These are phyloP conservation scores for Stomorhina lunata DNA, from an alignment of 2,888 invertebrate genomes.

Conservation along the genomic window DNA sequence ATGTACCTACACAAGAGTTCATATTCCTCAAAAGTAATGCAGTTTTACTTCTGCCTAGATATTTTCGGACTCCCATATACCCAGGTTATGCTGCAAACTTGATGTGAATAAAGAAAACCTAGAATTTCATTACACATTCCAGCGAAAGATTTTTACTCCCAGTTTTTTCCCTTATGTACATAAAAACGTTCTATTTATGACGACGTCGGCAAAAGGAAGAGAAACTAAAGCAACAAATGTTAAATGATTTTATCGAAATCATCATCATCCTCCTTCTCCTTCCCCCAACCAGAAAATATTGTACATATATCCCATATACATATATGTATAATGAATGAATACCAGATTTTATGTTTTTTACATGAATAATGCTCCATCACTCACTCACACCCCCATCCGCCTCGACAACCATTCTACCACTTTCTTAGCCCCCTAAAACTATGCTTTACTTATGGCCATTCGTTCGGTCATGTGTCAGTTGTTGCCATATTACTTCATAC, in stretches of 20 bases:
- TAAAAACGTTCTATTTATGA: conserved; percentile 36
- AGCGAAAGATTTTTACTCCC: conserved; percentile 40
- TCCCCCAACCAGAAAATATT: neutral
- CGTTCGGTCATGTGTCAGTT: conserved; percentile 3
- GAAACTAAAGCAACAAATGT: conserved; percentile 58
- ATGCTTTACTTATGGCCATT: no score
- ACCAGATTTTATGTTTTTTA: neutral
- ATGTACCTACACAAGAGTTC: neutral
- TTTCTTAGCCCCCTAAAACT: no score
- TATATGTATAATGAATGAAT: conserved; percentile 35
- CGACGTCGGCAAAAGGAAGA: conserved; percentile 22
- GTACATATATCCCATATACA: neutral
- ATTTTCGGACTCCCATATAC: conserved; percentile 42
- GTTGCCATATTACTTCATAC: conserved; percentile 46
- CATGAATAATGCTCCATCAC: conserved; percentile 3
- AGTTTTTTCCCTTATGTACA: conserved; percentile 6
- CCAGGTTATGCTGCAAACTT: conserved; percentile 34
- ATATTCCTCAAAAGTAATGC: conserved; percentile 57
- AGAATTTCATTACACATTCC: conserved; percentile 48
- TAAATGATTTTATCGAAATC: conserved; percentile 34
- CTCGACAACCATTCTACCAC: neutral
- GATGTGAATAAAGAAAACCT: conserved; percentile 14
- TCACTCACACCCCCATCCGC: neutral
- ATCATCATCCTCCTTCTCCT: conserved; percentile 6
- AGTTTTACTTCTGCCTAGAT: conserved; percentile 64